Evolutionary conservation across 2,113 vertebrate species (phyloP).

Genomic region (Menura novaehollandiae): DNA sequence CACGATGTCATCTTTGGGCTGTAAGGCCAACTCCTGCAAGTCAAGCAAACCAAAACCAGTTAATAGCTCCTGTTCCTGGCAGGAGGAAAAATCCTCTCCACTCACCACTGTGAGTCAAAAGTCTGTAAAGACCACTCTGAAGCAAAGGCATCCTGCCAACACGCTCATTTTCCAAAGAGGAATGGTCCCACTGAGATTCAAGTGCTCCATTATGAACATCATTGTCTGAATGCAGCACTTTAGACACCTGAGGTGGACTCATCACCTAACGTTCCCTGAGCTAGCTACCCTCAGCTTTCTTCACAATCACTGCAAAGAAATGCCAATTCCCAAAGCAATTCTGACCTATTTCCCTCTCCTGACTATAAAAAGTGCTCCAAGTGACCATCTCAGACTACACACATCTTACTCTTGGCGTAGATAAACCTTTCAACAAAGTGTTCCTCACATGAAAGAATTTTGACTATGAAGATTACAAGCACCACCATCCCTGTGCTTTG

Average conservation of each 20-base stretch:
- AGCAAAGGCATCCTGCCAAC: not conserved
- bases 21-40: conserved; percentile 87
- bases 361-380: not conserved
- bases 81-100: not conserved
- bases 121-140: not conserved
- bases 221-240: not conserved
- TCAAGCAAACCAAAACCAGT: not conserved
- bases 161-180: not conserved
- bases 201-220: not conserved
- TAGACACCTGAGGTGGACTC: not conserved
- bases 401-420: not conserved
- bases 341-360: not conserved
- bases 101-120: not conserved
- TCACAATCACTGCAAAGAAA: not conserved
- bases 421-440: not conserved
- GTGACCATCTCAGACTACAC: not conserved
- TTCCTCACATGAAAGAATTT: not conserved
- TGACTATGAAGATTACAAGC: not conserved
- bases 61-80: not conserved
- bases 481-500: not conserved
- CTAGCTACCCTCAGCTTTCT: not conserved
- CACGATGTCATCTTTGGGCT: conserved; percentile 94
- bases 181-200: not conserved
- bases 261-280: not conserved
- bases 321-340: not conserved